Evolutionary conservation across 2,797 vertebrate species (phyloP).

Genomic region (Macrochelys suwanniensis): DNA sequence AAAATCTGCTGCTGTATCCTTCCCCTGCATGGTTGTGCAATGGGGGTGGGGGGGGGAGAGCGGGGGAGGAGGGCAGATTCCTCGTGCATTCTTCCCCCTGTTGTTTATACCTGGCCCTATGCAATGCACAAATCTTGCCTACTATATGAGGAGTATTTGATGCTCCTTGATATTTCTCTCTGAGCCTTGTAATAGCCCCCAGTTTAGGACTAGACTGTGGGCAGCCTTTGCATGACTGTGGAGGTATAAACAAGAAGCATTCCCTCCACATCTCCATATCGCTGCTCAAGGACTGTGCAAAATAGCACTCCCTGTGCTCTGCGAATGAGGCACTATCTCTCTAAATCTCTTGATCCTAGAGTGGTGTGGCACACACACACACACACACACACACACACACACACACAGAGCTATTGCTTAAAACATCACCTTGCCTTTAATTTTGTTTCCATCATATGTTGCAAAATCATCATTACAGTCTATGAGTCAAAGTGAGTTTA

Average conservation of each 20-base stretch:
- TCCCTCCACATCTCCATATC: not conserved
- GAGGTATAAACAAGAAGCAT: not conserved
- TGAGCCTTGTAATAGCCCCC: not conserved
- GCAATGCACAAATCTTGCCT: rapidly evolving
- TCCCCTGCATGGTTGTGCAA: not conserved
- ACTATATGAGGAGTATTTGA: not conserved
- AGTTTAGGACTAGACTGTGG: not conserved
- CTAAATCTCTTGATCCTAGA: not conserved
- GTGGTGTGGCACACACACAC: not conserved
- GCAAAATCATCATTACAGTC: slow-evolving; percentile 29
- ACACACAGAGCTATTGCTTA: not conserved
- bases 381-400: not conserved
- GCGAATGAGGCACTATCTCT: not conserved
- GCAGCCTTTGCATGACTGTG: not conserved
- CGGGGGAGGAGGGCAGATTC: not conserved
- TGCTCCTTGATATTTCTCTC: not conserved
- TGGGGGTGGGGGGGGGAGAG: not conserved
- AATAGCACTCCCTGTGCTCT: not conserved
- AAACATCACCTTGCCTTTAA: slow-evolving; percentile 40
- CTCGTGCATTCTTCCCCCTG: rapidly evolving
- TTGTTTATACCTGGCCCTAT: not conserved
- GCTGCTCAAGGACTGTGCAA: not conserved
- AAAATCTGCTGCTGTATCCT: rapidly evolving
- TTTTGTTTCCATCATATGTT: slow-evolving; percentile 2
- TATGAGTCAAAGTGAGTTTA: slow-evolving; percentile 50